phyloP scores from a whole-genome alignment of 2,888 invertebrate genomes.

The Phortica magna region DNA sequence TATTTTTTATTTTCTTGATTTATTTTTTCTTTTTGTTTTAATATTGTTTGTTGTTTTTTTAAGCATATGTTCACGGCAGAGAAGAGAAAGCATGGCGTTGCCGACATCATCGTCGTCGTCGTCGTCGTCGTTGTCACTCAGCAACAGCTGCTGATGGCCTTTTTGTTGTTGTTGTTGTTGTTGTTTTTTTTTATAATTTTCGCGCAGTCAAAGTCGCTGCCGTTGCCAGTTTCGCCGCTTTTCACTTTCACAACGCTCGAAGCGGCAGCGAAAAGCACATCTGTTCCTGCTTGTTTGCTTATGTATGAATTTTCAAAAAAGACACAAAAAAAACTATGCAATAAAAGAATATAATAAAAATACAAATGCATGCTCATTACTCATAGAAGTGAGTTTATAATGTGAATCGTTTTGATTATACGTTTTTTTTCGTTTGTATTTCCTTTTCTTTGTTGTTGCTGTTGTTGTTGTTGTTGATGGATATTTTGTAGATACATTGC shows the following conservation, averaged over 20 bases:
- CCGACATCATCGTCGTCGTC: slow-evolving; percentile 23
- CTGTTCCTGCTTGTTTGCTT: slow-evolving; percentile 24
- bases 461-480: background rate
- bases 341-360: background rate
- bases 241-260: slow-evolving; percentile 13
- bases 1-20: background rate
- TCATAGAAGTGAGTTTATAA: slow-evolving; percentile 4
- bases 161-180: slow-evolving; percentile 14
- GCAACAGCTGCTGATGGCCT: slow-evolving; percentile 26
- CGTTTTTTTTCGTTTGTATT: background rate
- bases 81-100: slow-evolving; percentile 5
- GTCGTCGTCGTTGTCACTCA: background rate
- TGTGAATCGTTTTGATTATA: background rate
- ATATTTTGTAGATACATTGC: background rate
- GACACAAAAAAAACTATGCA: background rate
- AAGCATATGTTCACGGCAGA: background rate
- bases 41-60: slow-evolving; percentile 7
- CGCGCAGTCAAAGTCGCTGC: background rate
- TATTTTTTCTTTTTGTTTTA: too few relatives aligned
- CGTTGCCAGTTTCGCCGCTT: slow-evolving; percentile 33
- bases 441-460: background rate
- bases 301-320: background rate
- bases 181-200: background rate
- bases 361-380: slow-evolving; percentile 21
- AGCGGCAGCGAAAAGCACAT: slow-evolving; percentile 1